Percentiles rank a stretch among this genome's conserved stretches.
These are phyloP conservation scores for Cathartes aura DNA, from an alignment of 2,113 vertebrate species.

Conservation along the genomic window DNA sequence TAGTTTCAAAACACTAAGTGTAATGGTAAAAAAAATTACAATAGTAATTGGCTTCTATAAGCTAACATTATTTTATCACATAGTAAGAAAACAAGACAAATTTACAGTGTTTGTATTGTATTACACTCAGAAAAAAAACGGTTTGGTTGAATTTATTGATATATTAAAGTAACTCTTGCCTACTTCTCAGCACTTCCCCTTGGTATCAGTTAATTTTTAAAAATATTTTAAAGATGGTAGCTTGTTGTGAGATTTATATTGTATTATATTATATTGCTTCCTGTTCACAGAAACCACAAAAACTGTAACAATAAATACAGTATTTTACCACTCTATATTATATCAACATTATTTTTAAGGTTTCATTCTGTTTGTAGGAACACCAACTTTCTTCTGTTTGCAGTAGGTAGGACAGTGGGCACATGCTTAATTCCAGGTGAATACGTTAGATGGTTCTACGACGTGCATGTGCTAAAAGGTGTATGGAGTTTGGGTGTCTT, in stretches of 20 bases:
- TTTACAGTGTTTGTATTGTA: neutral
- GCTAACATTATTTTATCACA: neutral
- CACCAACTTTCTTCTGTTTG: neutral
- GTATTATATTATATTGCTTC: neutral
- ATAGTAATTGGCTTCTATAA: neutral
- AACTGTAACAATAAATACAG: neutral
- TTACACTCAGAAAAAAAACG: neutral
- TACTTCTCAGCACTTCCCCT: slow-evolving; percentile 46
- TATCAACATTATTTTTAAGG: neutral
- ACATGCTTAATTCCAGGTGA: neutral
- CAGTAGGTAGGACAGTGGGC: neutral
- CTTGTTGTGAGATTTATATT: neutral
- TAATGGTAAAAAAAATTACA: neutral
- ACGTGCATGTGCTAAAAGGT: neutral
- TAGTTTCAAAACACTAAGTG: neutral
- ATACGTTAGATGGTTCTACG: neutral
- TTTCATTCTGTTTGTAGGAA: neutral
- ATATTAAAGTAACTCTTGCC: neutral
- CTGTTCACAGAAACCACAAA: neutral
- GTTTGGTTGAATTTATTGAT: neutral
- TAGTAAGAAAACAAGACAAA: neutral
- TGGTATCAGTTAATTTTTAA: slow-evolving; percentile 66
- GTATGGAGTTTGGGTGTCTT: neutral
- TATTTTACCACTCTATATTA: neutral
- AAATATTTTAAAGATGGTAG: slow-evolving; percentile 13